Evolutionary conservation across 2,888 invertebrate genomes (phyloP).

Genomic region (Lasioglossum figueresi): DNA sequence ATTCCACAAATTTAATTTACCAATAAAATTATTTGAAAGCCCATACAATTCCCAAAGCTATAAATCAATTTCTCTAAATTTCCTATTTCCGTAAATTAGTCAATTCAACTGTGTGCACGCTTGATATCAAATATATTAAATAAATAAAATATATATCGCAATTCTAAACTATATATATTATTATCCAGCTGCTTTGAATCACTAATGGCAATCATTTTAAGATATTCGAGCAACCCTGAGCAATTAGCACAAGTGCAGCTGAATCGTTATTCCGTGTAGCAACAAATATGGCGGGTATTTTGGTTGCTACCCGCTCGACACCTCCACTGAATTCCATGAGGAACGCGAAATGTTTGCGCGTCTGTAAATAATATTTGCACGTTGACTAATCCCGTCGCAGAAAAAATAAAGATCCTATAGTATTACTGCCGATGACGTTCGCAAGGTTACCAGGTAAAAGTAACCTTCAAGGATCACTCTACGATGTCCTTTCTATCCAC

Average conservation of each 20-base stretch:
- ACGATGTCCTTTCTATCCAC: background rate
- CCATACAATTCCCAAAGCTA: background rate
- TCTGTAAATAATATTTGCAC: background rate
- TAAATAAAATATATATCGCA: background rate
- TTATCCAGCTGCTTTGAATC: background rate
- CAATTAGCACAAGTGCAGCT: background rate
- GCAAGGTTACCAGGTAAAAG: conserved; percentile 1
- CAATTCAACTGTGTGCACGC: background rate
- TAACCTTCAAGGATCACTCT: background rate
- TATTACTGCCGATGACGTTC: background rate
- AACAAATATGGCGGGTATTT: conserved; percentile 11
- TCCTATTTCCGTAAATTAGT: background rate
- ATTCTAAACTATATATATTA: background rate
- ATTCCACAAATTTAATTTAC: background rate
- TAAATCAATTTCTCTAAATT: background rate
- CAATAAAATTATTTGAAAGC: background rate
- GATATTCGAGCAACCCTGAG: background rate
- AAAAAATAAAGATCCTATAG: background rate
- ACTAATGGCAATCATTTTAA: background rate
- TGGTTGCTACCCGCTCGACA: background rate
- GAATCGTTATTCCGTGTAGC: background rate
- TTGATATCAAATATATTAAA: background rate
- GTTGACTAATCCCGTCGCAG: background rate
- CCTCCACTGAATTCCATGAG: background rate
- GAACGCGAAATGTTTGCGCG: background rate